Percentiles rank a stretch among this genome's conserved stretches.
phyloP scores from a whole-genome alignment of 2,888 invertebrate species.

The Branchinecta sandiegonensis region DNA sequence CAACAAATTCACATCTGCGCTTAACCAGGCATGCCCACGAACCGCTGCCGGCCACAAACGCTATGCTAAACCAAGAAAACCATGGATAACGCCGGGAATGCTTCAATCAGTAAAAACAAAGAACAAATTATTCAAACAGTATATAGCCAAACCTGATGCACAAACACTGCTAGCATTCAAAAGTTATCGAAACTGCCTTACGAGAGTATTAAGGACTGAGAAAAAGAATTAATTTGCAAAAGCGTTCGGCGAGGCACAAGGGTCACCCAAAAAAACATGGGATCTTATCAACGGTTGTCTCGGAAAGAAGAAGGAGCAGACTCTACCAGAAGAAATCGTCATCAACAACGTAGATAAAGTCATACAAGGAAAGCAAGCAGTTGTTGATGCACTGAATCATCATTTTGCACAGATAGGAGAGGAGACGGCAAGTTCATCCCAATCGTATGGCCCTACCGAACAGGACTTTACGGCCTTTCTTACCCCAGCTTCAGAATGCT shows the following conservation, averaged over 20 bases:
- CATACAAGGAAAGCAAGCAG: too few relatives aligned
- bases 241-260: background rate
- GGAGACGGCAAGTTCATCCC: too few relatives aligned
- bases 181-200: background rate
- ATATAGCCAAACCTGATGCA: background rate
- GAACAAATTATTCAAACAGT: conserved; percentile 6
- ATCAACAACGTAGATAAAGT: too few relatives aligned
- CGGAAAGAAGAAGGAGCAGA: too few relatives aligned
- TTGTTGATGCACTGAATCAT: too few relatives aligned
- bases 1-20: background rate
- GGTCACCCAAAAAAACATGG: background rate
- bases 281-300: too few relatives aligned
- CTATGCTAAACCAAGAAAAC: background rate
- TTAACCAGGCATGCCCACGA: background rate
- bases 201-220: background rate
- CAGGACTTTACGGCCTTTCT: too few relatives aligned
- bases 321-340: too few relatives aligned
- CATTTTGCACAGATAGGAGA: too few relatives aligned
- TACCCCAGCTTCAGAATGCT: too few relatives aligned
- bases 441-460: too few relatives aligned
- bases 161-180: background rate
- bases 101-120: background rate
- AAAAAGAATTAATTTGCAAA: background rate
- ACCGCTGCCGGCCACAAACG: background rate
- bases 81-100: background rate